Conservation (phyloP, 2,888 invertebrate species). For the Chymomyza fuscimana region DNA sequence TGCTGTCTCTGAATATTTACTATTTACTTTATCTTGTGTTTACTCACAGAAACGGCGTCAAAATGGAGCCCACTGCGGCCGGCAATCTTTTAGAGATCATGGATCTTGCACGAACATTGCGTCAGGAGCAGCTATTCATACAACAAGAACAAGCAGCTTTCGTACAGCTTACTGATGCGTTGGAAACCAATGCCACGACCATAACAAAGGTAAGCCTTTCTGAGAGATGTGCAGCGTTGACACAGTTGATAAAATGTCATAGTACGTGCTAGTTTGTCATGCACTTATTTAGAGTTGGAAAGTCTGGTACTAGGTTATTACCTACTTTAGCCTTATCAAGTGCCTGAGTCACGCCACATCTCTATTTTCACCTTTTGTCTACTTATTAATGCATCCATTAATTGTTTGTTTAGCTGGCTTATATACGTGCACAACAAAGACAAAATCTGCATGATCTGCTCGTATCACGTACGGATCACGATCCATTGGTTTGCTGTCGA, state of each 20-base stretch:
- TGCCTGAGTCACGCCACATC: constrained; percentile 16
- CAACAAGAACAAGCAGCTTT: constrained; percentile 91
- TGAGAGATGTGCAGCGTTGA: background rate
- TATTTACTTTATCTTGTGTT: background rate
- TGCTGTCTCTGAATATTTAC: constrained; percentile 2
- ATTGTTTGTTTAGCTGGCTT: constrained; percentile 83
- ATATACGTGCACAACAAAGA: constrained; percentile 93
- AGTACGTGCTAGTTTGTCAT: no score
- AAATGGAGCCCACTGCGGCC: constrained; percentile 77
- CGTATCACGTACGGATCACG: constrained; percentile 86
- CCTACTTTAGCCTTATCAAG: no score
- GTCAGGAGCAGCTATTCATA: constrained; percentile 90
- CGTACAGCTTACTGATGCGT: constrained; percentile 87
- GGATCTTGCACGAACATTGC: constrained; percentile 79
- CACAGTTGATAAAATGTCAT: background rate
- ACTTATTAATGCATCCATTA: background rate
- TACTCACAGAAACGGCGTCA: constrained; percentile 41
- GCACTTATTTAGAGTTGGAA: no score
- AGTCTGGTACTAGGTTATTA: no score
- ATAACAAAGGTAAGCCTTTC: constrained; percentile 78
- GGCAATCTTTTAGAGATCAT: constrained; percentile 80
- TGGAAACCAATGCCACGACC: constrained; percentile 82
- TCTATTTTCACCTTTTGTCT: constrained; percentile 1
- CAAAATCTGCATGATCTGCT: constrained; percentile 89
- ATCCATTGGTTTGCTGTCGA: constrained; percentile 88